Evolutionary conservation across 2,797 vertebrate species (phyloP), one percentile per base, ranked within the genome.

Genomic region (Columba guinea): DNA sequence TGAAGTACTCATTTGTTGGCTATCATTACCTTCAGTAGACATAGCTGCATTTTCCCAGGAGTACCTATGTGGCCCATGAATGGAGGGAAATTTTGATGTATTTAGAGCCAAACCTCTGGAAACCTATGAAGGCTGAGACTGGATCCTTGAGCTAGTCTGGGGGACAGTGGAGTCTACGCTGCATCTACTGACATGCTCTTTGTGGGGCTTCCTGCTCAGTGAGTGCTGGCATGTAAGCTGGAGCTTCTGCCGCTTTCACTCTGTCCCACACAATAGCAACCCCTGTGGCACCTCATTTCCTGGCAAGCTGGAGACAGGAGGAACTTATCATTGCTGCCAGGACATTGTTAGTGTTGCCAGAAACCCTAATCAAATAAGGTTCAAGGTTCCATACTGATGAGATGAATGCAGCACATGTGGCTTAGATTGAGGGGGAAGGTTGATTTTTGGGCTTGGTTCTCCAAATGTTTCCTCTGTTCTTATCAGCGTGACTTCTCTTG

Each of bases 381-480:
- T 89, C 82, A 94, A 94, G 48, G 73, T 79, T 94, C 82, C 39
- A 15, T 56, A 44, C 48, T 65, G 53, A 21, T 77, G 49, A 7
- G n/a, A 48, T 84, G 53, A 86, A 65, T 55, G 39, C 34, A 24
- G 23, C 52, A 46, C 27, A 18, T 27, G 62, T 46, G 89, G 70
- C 35, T 90, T 79, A 56, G n/a, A 34, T 4, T 24, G 92, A 86
- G 17, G 20, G 34, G 37, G 28, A 51, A 60, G 71, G 78, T 41
- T 82, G 86, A 28, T 44, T 87, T 93, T 88, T 62, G 51, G 71
- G 44, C 37, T 91, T 82, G 87, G 63, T 86, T 84, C 69, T 94
- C 52, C 63, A 68, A 93, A 59, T 35, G 35, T 90, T 94, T 88
- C 79, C 63, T 88, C 65, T 88, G 11, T 70, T 94, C n/a, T 83